These are phyloP conservation scores for Ptycholaimellus sp. DNA, from an alignment of 2,888 invertebrate species.

Conservation along the genomic window DNA sequence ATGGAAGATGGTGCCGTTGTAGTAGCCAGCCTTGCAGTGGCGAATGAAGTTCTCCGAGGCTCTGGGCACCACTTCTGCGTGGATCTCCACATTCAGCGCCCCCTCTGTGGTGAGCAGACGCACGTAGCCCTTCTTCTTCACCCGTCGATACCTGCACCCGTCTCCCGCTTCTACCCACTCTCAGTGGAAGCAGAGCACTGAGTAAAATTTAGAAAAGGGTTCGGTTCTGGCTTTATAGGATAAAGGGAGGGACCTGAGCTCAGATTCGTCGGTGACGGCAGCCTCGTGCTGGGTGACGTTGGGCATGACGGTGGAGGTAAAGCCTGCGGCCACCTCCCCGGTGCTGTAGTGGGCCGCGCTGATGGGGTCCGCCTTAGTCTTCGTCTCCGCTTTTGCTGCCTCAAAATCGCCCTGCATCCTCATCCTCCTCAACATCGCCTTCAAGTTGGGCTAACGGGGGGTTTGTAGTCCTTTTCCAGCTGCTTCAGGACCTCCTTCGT, in stretches of 20 bases:
- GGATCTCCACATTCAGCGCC: slow-evolving; percentile 68
- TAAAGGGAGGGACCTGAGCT: no score
- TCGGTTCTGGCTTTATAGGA: no score
- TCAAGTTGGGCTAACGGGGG: slow-evolving; percentile 16
- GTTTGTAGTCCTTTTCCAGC: slow-evolving; percentile 59
- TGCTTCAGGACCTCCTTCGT: slow-evolving; percentile 67
- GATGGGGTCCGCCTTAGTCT: slow-evolving; percentile 15
- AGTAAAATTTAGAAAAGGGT: no score
- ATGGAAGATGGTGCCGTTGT: slow-evolving; percentile 73
- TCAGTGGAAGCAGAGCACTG: no score
- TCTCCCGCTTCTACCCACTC: no score
- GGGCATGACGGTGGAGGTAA: slow-evolving; percentile 85
- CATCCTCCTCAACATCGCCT: no score
- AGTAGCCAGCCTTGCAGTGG: slow-evolving; percentile 67
- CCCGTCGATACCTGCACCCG: slow-evolving; percentile 59
- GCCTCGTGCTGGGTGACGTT: slow-evolving; percentile 63
- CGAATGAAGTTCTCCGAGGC: slow-evolving; percentile 89
- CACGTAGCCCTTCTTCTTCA: slow-evolving; percentile 50
- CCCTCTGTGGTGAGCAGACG: slow-evolving; percentile 68
- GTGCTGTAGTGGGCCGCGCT: slow-evolving; percentile 32
- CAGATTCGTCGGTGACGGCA: slow-evolving; percentile 23
- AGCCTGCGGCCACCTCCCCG: slow-evolving; percentile 80
- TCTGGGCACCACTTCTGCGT: slow-evolving; percentile 63
- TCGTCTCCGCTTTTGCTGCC: no score
- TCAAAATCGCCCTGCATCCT: no score